Base-by-base conservation (phyloP, 2,888 invertebrate species). In the Camptogramma bilineatum region DNA sequence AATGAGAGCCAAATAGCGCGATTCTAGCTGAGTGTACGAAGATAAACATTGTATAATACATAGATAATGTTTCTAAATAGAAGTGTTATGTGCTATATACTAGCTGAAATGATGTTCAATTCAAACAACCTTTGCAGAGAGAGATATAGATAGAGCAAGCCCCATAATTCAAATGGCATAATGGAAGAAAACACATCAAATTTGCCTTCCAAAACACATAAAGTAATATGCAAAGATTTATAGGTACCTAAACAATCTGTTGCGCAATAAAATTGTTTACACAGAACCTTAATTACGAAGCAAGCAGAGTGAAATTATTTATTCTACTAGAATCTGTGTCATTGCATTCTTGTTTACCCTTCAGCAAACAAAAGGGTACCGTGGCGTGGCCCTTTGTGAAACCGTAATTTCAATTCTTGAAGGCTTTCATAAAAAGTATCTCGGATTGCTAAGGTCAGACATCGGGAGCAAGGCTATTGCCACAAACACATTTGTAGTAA, bases 401-500 rank as follows among this genome's bases (percentile, higher is more conserved):
- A 62, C 57, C 52, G 19, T 51, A 53, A 64, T 61, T 70, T 56
- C 51, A 58, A 66, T 62, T 62, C 19, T 58, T 50, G 60, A 66
- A 62, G 64, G 60, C 62, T 62, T 59, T 57, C 48, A 59, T 64
- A 69, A 75, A 76, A 79, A 80, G 69, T 60, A 72, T 72, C 67
- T 28, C 17, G 17, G 39, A 63, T 51, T 57, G 62, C 55, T 34
- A 72, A 81, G 77, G 74, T 73, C 69, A 65, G 71, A 71, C 74
- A 82, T 80, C 73, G 69, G 72, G 80, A 71, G 76, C 86, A 76
- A 84, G 85, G 85, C 76, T 68, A 62, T 9, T 39, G 75, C 62
- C 52, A 64, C 66, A 64, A 66, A 68, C 62, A 50, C 62, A 63
- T 65, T 64, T 61, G 42, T 44, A 34, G 53, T 46, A 64, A 61